Evolutionary conservation across 2,797 vertebrate species (phyloP), one percentile per base, ranked within the genome.

Genomic region (Aeoliscus strigatus): DNA sequence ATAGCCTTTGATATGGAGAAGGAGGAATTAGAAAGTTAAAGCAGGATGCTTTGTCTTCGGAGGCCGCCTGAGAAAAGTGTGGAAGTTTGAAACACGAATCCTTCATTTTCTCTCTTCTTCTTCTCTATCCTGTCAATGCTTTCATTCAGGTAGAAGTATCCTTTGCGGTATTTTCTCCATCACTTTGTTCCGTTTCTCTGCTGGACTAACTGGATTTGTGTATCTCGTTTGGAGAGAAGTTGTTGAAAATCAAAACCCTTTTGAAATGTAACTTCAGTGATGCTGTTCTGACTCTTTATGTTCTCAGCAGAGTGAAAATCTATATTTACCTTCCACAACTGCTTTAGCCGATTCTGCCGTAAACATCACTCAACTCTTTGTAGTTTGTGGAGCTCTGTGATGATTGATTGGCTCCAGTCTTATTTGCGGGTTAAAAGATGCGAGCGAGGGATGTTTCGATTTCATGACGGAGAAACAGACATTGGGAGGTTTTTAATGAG

Each of bases 311-410:
- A 72, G 75, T 67, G 55, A 74, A 85, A 86, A 86, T 82, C 77
- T 51, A 77, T 86, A 81, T 85, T 84, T 80, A 81, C 66, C 76
- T 85, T 73, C 70, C 60, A 70, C 79, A 85, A 80, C 81, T 81
- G 63, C 77, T 75, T 72, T 66, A 60, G 67, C 79, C 77, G 85
- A 80, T 87, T 89, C 82, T 59, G 3, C 40, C 66, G 45, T 73
- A 83, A 86, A 86, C 82, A 84, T 84, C 73, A 73, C 68, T 75
- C 68, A 44, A 13, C 63, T 52, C 82, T 83, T 83, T 86, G 73
- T 83, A 86, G 82, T 74, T 52, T 33, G 59, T 60, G 39, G 64
- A 48, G 59, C 55, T 72, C 61, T 10, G 47, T 48, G 47, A 46
- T 51, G 61, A 84, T 83, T 70, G 75, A 79, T 66, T 47, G 51